Percentiles rank a stretch among this genome's conserved stretches.
Evolutionary conservation across 2,113 vertebrate species (phyloP).

Genomic region (Saguinus midas): DNA sequence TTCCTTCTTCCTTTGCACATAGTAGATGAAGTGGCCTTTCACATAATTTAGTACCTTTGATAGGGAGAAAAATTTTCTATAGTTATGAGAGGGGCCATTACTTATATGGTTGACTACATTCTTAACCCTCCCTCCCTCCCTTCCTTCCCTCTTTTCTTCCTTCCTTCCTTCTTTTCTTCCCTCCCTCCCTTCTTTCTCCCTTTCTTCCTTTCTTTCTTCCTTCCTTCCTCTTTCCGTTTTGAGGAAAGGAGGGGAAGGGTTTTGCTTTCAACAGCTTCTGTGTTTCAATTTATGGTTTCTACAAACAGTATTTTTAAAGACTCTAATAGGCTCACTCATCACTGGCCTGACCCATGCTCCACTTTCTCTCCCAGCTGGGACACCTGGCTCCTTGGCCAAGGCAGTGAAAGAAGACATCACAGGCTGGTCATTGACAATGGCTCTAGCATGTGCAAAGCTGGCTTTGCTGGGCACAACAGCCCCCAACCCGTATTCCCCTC

Average conservation of each 20-base stretch:
- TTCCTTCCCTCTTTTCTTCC: not conserved
- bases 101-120: not conserved
- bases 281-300: conserved; percentile 52
- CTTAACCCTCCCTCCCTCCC: not conserved
- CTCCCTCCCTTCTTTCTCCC: not conserved
- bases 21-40: not conserved
- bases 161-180: fast-evolving
- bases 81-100: not conserved
- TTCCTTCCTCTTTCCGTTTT: not conserved
- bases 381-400: too few relatives aligned
- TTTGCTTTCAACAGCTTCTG: conserved; percentile 40
- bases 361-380: too few relatives aligned
- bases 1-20: not conserved
- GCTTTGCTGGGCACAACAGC: too few relatives aligned
- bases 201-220: fast-evolving
- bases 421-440: too few relatives aligned
- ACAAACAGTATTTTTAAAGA: conserved; percentile 66
- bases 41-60: not conserved
- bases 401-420: too few relatives aligned
- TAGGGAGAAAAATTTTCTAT: not conserved
- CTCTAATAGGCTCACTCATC: not conserved
- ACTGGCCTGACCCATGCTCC: too few relatives aligned
- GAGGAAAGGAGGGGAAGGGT: too few relatives aligned
- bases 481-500: too few relatives aligned
- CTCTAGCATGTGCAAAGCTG: too few relatives aligned